phyloP scores from a whole-genome alignment of 2,797 vertebrate species.

The Caiman crocodilus region DNA sequence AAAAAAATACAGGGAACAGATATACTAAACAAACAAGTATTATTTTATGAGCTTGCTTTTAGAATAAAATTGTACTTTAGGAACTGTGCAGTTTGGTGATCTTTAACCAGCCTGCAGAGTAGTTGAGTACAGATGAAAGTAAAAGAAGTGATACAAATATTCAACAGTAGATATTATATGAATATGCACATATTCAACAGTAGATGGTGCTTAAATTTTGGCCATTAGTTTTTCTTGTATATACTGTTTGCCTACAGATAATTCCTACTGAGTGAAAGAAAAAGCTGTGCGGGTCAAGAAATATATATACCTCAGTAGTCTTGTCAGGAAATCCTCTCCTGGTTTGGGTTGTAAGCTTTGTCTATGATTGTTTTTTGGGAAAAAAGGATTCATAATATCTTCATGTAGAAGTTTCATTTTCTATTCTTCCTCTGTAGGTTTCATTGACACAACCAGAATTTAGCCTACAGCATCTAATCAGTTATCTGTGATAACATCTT shows the following conservation, averaged over 20 bases:
- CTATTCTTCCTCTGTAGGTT: neutral
- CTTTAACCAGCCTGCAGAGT: neutral
- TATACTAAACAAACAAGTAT: neutral
- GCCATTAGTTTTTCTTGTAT: neutral
- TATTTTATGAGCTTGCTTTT: neutral
- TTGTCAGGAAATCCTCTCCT: neutral
- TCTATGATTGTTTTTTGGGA: neutral
- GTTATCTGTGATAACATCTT: neutral
- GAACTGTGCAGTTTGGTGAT: neutral
- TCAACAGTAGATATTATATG: too few relatives aligned
- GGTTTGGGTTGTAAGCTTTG: neutral
- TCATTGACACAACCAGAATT: neutral
- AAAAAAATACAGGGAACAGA: neutral
- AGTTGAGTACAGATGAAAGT: neutral
- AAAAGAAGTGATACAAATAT: neutral
- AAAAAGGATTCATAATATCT: neutral
- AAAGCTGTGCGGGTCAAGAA: neutral
- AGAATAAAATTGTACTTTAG: neutral
- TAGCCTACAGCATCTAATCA: neutral
- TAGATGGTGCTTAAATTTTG: neutral
- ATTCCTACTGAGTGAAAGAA: neutral
- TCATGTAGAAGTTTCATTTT: neutral
- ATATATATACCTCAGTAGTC: neutral
- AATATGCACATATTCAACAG: neutral
- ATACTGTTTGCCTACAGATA: neutral